Evolutionary conservation across 2,888 invertebrate genomes (phyloP).

Genomic region (Tiliacea citrago): DNA sequence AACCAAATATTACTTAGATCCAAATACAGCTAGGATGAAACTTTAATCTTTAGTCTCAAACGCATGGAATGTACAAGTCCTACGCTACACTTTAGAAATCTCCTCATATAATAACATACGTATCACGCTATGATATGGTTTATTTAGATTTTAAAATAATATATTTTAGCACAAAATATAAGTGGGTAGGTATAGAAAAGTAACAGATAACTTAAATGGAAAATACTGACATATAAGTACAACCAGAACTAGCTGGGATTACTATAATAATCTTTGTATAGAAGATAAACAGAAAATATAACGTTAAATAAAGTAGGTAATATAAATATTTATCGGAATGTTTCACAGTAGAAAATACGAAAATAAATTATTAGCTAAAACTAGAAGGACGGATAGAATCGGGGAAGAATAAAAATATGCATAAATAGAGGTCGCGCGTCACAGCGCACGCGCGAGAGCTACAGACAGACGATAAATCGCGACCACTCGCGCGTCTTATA

Average conservation of each 20-base stretch:
- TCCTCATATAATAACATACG: constrained; percentile 72
- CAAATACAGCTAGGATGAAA: constrained; percentile 51
- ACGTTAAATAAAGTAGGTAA: constrained; percentile 63
- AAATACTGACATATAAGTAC: constrained; percentile 80
- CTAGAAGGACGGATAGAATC: constrained; percentile 78
- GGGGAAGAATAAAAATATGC: constrained; percentile 64
- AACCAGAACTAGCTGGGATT: constrained; percentile 71
- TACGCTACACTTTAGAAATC: constrained; percentile 70
- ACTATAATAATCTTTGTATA: constrained; percentile 50
- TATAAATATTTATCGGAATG: constrained; percentile 64
- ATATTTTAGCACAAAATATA: constrained; percentile 60
- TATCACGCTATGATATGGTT: constrained; percentile 84
- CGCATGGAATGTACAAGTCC: constrained; percentile 72
- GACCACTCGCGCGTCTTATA: constrained; percentile 16
- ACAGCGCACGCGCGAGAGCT: constrained; percentile 1
- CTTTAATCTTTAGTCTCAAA: constrained; percentile 65
- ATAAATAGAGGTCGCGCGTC: constrained; percentile 34
- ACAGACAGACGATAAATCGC: background rate
- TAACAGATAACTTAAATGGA: constrained; percentile 63
- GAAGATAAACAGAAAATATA: constrained; percentile 63
- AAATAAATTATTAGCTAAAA: constrained; percentile 73
- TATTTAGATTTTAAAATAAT: constrained; percentile 71
- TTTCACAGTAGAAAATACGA: constrained; percentile 58
- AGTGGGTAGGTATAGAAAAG: constrained; percentile 63
- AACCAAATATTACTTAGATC: constrained; percentile 48